Evolutionary conservation across 2,888 invertebrate genomes (phyloP).

Genomic region (Dioctria rufipes): DNA sequence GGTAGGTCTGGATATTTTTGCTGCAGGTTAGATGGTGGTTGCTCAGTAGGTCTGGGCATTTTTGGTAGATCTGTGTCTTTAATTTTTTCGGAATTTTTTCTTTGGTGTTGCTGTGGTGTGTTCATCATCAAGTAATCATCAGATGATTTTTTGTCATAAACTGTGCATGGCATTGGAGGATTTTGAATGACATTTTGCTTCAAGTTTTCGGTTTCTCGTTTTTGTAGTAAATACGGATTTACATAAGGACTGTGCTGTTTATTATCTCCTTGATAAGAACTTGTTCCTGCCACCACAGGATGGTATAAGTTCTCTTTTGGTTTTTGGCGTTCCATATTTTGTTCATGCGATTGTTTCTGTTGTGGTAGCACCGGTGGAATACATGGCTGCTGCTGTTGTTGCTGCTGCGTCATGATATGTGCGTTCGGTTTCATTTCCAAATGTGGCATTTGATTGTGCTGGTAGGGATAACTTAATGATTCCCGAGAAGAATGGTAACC

Average conservation of each 20-base stretch:
- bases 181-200: constrained; percentile 46
- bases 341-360: constrained; percentile 13
- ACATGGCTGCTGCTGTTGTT: constrained; percentile 35
- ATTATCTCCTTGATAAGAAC: not conserved
- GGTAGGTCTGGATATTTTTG: not conserved
- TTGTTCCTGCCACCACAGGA: constrained; percentile 12
- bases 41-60: not conserved
- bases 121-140: constrained; percentile 51
- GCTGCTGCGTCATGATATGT: constrained; percentile 5
- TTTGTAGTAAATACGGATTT: constrained; percentile 12
- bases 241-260: constrained; percentile 5
- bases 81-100: constrained; percentile 4
- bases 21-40: not conserved
- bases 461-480: not conserved
- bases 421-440: not conserved
- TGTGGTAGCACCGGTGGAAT: constrained; percentile 45
- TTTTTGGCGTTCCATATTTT: constrained; percentile 23
- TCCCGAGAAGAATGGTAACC: not conserved
- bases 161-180: constrained; percentile 38
- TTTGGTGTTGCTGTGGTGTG: constrained; percentile 29
- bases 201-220: constrained; percentile 16
- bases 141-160: constrained; percentile 40
- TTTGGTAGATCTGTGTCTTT: constrained; percentile 21
- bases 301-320: not conserved
- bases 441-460: not conserved